Evolutionary conservation across 1,140 invertebrate species (phyloP).

Genomic region (Hermatobates lingyangjiaoensis): DNA sequence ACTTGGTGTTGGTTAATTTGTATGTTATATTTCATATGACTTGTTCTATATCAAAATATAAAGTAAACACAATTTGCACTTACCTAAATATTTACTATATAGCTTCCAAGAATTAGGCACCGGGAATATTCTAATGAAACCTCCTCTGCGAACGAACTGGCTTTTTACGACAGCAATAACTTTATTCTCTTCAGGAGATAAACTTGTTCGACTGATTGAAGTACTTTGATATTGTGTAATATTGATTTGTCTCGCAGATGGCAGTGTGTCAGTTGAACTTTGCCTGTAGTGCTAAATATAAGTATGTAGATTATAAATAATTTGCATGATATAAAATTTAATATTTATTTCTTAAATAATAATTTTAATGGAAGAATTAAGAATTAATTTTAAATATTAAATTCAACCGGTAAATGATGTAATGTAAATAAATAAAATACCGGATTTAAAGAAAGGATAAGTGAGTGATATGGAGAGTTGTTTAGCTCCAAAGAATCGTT

Average conservation of each 20-base stretch:
- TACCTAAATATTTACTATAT: constrained; percentile 51
- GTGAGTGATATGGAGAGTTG: no score
- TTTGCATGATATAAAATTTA: background rate
- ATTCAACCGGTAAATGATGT: background rate
- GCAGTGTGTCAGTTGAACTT: constrained; percentile 45
- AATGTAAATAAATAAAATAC: background rate
- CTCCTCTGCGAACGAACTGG: constrained; percentile 67
- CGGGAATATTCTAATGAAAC: constrained; percentile 84
- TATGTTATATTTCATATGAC: background rate
- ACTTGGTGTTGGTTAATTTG: background rate
- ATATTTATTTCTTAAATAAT: background rate
- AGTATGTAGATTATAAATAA: constrained; percentile 10
- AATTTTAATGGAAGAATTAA: background rate
- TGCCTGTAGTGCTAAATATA: constrained; percentile 35
- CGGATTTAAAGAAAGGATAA: background rate
- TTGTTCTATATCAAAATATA: background rate
- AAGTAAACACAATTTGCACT: constrained; percentile 7
- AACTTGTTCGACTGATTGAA: constrained; percentile 21
- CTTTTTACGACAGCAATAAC: constrained; percentile 55
- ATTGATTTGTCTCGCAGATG: constrained; percentile 22
- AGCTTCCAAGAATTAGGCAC: constrained; percentile 67
- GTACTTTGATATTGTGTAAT: constrained; percentile 21
- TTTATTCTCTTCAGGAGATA: constrained; percentile 60
- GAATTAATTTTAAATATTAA: background rate
- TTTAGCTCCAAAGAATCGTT: no score